phyloP scores from a whole-genome alignment of 2,113 vertebrate species.

The Misgurnus mizolepis region DNA sequence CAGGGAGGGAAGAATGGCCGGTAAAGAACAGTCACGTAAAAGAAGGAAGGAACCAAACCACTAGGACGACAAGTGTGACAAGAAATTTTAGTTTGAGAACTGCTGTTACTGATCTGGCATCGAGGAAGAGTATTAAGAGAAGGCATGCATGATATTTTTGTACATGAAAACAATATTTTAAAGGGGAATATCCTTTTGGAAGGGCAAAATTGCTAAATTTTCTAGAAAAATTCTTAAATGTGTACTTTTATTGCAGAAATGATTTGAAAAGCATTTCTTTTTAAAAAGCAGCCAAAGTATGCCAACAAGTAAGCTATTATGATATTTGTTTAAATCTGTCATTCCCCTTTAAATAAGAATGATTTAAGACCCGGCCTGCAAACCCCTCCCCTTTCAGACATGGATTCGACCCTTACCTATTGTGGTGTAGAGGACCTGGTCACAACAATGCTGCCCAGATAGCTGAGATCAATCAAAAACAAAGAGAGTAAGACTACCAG shows the following conservation, averaged over 20 bases:
- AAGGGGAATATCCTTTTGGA: constrained; percentile 80
- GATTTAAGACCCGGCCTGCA: constrained; percentile 90
- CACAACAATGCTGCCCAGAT: constrained; percentile 99
- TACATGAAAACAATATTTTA: constrained; percentile 90
- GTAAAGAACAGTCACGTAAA: constrained; percentile 80
- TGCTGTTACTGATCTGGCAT: constrained; percentile 73
- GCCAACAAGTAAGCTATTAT: too few species aligned
- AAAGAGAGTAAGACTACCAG: constrained; percentile 92
- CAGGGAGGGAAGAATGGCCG: constrained; percentile 81
- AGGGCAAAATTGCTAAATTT: not conserved
- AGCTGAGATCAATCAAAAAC: constrained; percentile 99
- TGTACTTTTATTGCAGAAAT: not conserved
- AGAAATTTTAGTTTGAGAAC: constrained; percentile 78
- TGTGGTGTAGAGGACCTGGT: constrained; percentile 99
- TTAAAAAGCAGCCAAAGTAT: not conserved
- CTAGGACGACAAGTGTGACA: constrained; percentile 86
- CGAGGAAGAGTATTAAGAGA: constrained; percentile 80
- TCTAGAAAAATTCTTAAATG: not conserved
- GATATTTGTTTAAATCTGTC: constrained; percentile 36
- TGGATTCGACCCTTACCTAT: constrained; percentile 99
- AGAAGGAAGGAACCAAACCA: constrained; percentile 72
- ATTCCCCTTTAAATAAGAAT: constrained; percentile 98
- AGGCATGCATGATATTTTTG: constrained; percentile 90
- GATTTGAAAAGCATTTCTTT: not conserved
- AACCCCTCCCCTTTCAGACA: constrained; percentile 92